These are phyloP conservation scores for Onthophagus taurus DNA, from an alignment of 1,140 invertebrate genomes.

Conservation along the genomic window DNA sequence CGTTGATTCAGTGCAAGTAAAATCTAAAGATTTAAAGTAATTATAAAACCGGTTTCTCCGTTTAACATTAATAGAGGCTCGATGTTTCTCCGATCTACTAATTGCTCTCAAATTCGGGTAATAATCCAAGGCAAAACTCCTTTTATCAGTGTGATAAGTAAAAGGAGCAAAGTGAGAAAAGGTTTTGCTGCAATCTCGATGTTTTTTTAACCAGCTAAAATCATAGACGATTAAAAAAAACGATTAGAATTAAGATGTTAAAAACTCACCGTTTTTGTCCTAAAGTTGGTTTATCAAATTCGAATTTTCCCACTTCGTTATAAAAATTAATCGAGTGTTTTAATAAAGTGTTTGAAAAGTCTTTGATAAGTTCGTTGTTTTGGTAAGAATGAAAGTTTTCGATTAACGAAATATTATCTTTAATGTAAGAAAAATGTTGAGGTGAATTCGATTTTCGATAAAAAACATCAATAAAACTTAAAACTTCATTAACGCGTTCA, in stretches of 20 bases:
- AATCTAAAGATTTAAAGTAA: constrained; percentile 39
- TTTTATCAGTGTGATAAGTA: constrained; percentile 18
- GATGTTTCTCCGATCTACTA: constrained; percentile 44
- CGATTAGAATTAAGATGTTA: constrained; percentile 4
- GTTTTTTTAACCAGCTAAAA: constrained; percentile 29
- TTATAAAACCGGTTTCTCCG: constrained; percentile 52
- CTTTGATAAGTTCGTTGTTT: constrained; percentile 7
- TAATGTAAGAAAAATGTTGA: not conserved
- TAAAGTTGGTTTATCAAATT: constrained; percentile 14
- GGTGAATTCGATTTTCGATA: too few relatives aligned
- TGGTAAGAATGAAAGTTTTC: not conserved
- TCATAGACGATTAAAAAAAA: constrained; percentile 12
- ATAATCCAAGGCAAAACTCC: constrained; percentile 40
- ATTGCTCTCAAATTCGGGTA: constrained; percentile 46
- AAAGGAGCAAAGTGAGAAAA: constrained; percentile 20
- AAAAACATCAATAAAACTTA: too few relatives aligned
- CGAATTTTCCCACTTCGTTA: constrained; percentile 13
- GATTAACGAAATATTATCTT: not conserved
- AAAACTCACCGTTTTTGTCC: constrained; percentile 21
- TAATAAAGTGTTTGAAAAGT: constrained; percentile 24
- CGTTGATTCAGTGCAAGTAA: constrained; percentile 23
- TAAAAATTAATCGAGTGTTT: constrained; percentile 17
- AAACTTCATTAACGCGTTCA: not conserved
- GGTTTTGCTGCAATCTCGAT: constrained; percentile 20
- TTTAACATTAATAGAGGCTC: constrained; percentile 40